A percentile compares a stretch with the other conserved stretches of the same genome.
These are phyloP conservation scores for Beroe forskalii DNA, from an alignment of 37 sponge, comb jelly and placozoan species.

Conservation along the genomic window DNA sequence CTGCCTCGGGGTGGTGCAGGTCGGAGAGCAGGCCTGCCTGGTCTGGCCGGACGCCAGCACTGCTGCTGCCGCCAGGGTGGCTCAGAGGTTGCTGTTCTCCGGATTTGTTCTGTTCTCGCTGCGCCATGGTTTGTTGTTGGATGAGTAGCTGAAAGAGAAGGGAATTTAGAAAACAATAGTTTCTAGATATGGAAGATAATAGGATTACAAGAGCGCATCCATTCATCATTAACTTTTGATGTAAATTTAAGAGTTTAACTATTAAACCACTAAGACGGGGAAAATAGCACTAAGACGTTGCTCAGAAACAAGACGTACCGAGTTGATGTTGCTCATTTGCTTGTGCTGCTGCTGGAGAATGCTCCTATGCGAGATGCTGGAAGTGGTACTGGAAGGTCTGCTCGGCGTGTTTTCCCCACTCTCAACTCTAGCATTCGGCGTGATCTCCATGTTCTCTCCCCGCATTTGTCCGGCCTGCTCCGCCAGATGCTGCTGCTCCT, in stretches of 20 bases:
- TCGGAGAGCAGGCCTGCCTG: not conserved
- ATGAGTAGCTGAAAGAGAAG: slow-evolving; percentile 44
- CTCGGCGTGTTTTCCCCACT: not conserved
- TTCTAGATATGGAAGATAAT: not conserved
- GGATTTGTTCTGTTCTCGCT: not conserved
- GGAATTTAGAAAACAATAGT: not conserved
- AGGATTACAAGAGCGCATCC: not conserved
- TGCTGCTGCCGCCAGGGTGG: not conserved
- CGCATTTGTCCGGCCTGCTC: not conserved
- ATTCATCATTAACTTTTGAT: no score
- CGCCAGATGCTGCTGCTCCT: not conserved
- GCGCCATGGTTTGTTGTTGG: slow-evolving; percentile 59
- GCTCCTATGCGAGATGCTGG: slow-evolving; percentile 30
- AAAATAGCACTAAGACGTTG: no score
- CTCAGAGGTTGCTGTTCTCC: not conserved
- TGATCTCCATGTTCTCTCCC: not conserved
- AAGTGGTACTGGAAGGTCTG: not conserved
- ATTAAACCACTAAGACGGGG: no score
- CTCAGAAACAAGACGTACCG: slow-evolving; percentile 32
- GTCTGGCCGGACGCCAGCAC: not conserved
- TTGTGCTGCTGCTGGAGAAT: slow-evolving; percentile 63
- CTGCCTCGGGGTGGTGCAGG: not conserved
- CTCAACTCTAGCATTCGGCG: not conserved
- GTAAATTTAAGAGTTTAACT: no score
- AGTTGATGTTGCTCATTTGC: slow-evolving; percentile 52